These are phyloP conservation scores for Pogonomyrmex barbatus DNA, from an alignment of 1,140 invertebrate species.

Conservation along the genomic window DNA sequence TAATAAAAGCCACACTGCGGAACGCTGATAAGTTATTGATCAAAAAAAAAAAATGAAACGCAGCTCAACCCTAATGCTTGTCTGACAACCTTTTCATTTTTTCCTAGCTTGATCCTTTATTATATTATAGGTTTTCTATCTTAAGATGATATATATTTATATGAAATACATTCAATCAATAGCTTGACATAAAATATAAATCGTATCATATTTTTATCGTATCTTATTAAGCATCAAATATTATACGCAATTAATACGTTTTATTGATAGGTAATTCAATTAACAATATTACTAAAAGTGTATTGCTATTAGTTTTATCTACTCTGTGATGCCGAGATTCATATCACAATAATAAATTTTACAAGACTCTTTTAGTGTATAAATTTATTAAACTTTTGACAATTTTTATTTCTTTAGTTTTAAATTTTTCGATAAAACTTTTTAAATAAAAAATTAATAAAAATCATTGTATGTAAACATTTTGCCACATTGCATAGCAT, in stretches of 20 bases:
- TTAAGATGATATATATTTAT: slow-evolving; percentile 10
- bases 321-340: neutral
- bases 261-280: neutral
- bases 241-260: neutral
- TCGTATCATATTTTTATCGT: neutral
- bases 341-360: neutral
- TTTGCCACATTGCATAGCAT: neutral
- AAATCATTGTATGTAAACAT: neutral
- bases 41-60: slow-evolving; percentile 6
- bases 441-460: slow-evolving; percentile 9
- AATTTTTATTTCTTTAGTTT: slow-evolving; percentile 17
- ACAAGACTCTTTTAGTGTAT: neutral
- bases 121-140: slow-evolving; percentile 30
- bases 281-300: slow-evolving; percentile 24
- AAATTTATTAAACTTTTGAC: neutral
- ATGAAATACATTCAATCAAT: slow-evolving; percentile 25
- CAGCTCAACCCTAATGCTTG: neutral
- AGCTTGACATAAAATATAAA: slow-evolving; percentile 22
- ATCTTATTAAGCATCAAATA: slow-evolving; percentile 14
- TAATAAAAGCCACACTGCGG: slow-evolving; percentile 31
- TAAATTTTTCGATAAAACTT: neutral
- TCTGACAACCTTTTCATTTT: slow-evolving; percentile 51
- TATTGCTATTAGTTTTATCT: neutral
- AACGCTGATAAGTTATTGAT: slow-evolving; percentile 48
- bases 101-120: neutral